Percentiles rank a stretch among this genome's conserved stretches.
phyloP scores from a whole-genome alignment of 2,888 invertebrate genomes.

The Chironomus riparius region DNA sequence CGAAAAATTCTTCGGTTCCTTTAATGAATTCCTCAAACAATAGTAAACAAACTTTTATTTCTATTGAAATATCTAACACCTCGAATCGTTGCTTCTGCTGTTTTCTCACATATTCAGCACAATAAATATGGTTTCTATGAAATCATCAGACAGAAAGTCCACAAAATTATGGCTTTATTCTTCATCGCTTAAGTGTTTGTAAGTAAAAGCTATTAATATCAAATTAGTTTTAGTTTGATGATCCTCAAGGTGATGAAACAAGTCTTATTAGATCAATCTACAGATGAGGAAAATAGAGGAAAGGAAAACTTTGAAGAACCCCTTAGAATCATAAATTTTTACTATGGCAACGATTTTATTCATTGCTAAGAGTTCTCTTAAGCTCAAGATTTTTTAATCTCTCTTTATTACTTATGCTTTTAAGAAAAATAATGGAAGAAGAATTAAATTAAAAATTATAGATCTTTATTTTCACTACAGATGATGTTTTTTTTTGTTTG shows the following conservation, averaged over 20 bases:
- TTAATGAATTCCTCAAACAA: neutral
- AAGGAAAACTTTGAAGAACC: neutral
- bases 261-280: neutral
- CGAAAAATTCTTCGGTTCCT: neutral
- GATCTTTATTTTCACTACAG: no score
- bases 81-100: neutral
- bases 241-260: neutral
- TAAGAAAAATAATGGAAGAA: neutral
- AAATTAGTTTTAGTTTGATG: conserved; percentile 9
- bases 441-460: no score
- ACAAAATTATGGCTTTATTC: conserved; percentile 1
- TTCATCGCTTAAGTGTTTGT: no score
- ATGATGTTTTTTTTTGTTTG: no score
- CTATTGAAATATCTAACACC: neutral
- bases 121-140: neutral
- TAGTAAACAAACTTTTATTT: neutral
- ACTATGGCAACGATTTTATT: neutral
- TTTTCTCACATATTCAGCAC: neutral
- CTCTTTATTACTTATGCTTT: neutral
- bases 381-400: neutral
- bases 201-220: neutral
- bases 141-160: neutral
- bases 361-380: neutral
- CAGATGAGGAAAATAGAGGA: neutral
- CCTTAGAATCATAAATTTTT: conserved; percentile 15